phyloP scores from a whole-genome alignment of 2,797 vertebrate genomes.

The Gallinago solitaria region DNA sequence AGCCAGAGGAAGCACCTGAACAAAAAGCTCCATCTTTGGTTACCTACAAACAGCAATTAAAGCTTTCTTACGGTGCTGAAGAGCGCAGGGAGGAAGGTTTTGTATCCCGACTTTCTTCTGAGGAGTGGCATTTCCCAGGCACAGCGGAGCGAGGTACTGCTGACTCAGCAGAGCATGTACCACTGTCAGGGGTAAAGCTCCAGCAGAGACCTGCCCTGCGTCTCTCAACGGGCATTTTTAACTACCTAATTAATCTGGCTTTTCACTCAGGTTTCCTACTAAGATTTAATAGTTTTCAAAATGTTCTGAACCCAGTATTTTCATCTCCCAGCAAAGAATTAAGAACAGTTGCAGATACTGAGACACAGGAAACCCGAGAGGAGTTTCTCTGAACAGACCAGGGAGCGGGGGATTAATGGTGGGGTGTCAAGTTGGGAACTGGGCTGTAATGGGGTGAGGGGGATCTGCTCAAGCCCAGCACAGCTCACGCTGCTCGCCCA shows the following conservation, averaged over 20 bases:
- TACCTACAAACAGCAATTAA: neutral
- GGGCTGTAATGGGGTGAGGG: neutral
- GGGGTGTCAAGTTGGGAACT: neutral
- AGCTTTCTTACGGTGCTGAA: neutral
- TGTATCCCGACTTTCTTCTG: no score
- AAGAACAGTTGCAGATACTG: neutral
- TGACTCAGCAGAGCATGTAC: neutral
- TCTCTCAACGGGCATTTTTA: neutral
- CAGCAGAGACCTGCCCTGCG: neutral
- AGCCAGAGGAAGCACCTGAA: neutral
- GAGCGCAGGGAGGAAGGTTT: accelerated
- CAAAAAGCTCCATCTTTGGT: accelerated
- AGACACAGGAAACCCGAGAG: neutral
- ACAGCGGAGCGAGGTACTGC: neutral
- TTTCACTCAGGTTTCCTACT: neutral
- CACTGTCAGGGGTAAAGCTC: neutral
- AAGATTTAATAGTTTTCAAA: neutral
- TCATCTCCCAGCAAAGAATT: neutral
- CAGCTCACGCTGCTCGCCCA: neutral
- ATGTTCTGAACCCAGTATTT: neutral
- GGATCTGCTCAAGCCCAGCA: neutral
- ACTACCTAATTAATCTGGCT: neutral
- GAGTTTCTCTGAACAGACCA: accelerated
- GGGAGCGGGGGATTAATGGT: neutral
- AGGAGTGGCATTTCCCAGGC: neutral